Evolutionary conservation across 2,888 invertebrate species (phyloP).

Genomic region (Melitaea athalia): DNA sequence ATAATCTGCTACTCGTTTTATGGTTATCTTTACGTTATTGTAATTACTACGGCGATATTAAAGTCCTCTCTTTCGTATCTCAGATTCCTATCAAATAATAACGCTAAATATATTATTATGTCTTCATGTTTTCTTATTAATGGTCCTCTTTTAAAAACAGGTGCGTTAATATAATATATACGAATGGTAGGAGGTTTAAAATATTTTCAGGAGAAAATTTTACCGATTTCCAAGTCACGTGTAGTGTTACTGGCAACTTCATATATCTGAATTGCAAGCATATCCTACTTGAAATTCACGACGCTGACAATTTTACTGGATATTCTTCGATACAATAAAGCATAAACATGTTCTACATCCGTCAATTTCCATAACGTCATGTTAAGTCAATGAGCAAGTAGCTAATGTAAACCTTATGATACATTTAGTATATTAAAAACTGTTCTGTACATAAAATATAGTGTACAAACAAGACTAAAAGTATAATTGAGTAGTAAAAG

Average conservation of each 20-base stretch:
- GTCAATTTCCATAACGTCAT: background rate
- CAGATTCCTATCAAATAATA: slow-evolving; percentile 39
- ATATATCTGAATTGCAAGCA: slow-evolving; percentile 3
- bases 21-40: slow-evolving; percentile 38
- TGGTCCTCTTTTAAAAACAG: slow-evolving; percentile 21
- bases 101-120: slow-evolving; percentile 41
- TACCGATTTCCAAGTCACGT: background rate
- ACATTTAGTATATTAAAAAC: background rate
- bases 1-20: slow-evolving; percentile 36
- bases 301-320: slow-evolving; percentile 3
- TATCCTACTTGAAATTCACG: slow-evolving; percentile 1
- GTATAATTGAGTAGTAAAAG: slow-evolving; percentile 2
- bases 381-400: background rate
- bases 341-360: background rate
- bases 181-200: background rate
- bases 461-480: background rate
- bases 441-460: background rate
- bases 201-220: slow-evolving; percentile 1
- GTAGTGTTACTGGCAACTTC: background rate
- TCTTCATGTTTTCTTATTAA: slow-evolving; percentile 37
- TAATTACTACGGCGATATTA: slow-evolving; percentile 39
- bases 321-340: background rate
- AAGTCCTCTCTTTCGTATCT: slow-evolving; percentile 21
- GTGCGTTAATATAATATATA: slow-evolving; percentile 13
- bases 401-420: background rate